Conservation (phyloP, 2,888 invertebrate genomes). For the Chymomyza procnemis region DNA sequence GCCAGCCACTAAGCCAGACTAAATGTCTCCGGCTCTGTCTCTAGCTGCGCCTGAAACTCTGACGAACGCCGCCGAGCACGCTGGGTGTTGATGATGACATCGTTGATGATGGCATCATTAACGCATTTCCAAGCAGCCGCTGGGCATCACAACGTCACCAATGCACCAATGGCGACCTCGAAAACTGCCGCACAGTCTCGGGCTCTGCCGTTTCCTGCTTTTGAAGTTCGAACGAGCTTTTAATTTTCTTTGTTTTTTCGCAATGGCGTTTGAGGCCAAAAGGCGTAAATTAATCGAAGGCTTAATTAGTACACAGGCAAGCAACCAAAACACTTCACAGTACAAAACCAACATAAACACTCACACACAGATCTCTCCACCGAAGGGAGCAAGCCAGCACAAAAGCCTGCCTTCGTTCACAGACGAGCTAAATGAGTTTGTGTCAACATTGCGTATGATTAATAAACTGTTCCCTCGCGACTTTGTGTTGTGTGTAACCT, state of each 20-base stretch:
- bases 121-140: constrained; percentile 60
- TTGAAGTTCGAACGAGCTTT: constrained; percentile 71
- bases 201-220: constrained; percentile 63
- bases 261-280: constrained; percentile 70
- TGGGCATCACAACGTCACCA: constrained; percentile 37
- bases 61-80: constrained; percentile 35
- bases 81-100: constrained; percentile 54
- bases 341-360: constrained; percentile 14
- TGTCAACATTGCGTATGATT: constrained; percentile 68
- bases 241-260: constrained; percentile 69
- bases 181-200: constrained; percentile 32
- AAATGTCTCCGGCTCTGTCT: not conserved
- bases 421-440: constrained; percentile 33
- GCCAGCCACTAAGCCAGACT: constrained; percentile 67
- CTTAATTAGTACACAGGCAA: constrained; percentile 66
- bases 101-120: constrained; percentile 62
- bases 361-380: not conserved
- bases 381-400: constrained; percentile 3
- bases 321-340: constrained; percentile 5
- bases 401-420: constrained; percentile 12
- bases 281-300: constrained; percentile 76
- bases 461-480: constrained; percentile 66
- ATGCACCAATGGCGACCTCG: constrained; percentile 29
- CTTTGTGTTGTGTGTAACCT: constrained; percentile 12
- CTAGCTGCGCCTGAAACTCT: constrained; percentile 37